Conservation (phyloP, 2,113 vertebrate species). For the Varanus salvator region DNA sequence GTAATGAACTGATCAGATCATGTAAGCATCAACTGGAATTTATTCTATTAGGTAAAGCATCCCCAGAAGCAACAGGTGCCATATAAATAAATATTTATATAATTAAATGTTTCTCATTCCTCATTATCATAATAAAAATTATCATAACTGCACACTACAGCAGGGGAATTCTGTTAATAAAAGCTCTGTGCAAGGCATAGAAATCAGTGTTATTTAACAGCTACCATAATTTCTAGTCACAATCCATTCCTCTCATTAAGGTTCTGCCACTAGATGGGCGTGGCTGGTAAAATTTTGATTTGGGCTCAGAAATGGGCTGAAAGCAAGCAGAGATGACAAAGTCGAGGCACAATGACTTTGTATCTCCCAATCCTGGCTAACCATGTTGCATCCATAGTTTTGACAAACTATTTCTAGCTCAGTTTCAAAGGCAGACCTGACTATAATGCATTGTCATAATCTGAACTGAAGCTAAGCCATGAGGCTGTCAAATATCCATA, state of each 20-base stretch:
- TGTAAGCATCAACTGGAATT: background rate
- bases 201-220: background rate
- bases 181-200: background rate
- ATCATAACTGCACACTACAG: background rate
- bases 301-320: background rate
- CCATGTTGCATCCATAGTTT: background rate
- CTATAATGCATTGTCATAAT: background rate
- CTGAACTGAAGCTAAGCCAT: background rate
- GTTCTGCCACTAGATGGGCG: too few species aligned
- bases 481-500: too few species aligned
- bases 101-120: background rate
- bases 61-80: background rate
- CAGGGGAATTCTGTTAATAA: background rate
- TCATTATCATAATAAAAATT: background rate
- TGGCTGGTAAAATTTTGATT: background rate
- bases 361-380: background rate
- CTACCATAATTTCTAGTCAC: background rate
- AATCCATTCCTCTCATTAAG: background rate
- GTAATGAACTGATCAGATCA: constrained; percentile 6
- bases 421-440: background rate
- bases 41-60: background rate
- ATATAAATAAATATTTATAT: background rate
- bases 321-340: background rate
- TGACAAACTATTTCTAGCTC: background rate
- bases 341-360: background rate